Conservation (phyloP, 2,888 invertebrate genomes). For the Latheticus oryzae region DNA sequence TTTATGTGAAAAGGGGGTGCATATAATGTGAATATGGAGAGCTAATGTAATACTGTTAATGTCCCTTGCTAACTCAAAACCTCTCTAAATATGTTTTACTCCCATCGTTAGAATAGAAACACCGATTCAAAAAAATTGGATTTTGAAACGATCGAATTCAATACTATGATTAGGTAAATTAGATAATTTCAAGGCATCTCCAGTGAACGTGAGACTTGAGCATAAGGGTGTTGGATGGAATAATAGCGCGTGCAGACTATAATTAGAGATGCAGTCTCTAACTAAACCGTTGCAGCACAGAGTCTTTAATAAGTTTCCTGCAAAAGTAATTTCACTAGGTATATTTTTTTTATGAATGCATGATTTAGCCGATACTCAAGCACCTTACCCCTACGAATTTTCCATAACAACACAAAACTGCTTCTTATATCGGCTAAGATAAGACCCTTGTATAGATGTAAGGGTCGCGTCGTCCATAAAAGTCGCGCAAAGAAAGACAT, state of each 20-base stretch:
- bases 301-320: too few species aligned
- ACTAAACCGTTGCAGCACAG: constrained; percentile 30
- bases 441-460: constrained; percentile 51
- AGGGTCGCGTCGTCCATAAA: constrained; percentile 56
- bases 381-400: constrained; percentile 49
- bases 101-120: constrained; percentile 7
- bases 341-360: too few species aligned
- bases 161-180: constrained; percentile 37
- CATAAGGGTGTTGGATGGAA: constrained; percentile 31
- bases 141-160: constrained; percentile 28
- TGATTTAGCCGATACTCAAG: constrained; percentile 43
- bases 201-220: constrained; percentile 27
- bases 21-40: constrained; percentile 42
- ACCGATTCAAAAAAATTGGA: constrained; percentile 12
- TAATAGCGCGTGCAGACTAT: constrained; percentile 28
- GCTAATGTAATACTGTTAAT: constrained; percentile 45
- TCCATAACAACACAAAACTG: constrained; percentile 48
- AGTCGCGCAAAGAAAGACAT: constrained; percentile 61
- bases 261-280: constrained; percentile 36
- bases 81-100: constrained; percentile 38
- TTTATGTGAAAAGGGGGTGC: constrained; percentile 49
- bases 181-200: constrained; percentile 32
- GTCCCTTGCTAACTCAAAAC: constrained; percentile 37
- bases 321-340: too few species aligned
- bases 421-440: constrained; percentile 50